These are phyloP conservation scores for Cavia porcellus DNA, from an alignment of 2,113 vertebrate genomes.

Conservation along the genomic window DNA sequence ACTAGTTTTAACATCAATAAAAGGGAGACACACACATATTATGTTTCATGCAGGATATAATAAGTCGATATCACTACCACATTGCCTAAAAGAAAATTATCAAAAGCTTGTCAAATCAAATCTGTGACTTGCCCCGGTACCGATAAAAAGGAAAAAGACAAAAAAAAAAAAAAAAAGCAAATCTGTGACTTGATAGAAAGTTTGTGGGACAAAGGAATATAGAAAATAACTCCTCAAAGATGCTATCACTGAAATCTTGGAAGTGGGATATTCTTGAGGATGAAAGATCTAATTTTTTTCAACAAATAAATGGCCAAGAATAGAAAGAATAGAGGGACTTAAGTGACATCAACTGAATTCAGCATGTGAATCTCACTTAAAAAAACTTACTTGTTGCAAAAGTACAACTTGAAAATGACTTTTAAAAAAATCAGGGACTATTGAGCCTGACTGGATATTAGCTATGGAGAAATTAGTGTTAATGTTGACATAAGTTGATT, in stretches of 20 bases:
- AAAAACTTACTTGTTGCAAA: neutral
- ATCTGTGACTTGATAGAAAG: neutral
- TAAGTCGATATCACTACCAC: neutral
- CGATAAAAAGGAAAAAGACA: too few species aligned
- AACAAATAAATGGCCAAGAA: neutral
- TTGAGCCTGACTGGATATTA: neutral
- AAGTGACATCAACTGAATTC: neutral
- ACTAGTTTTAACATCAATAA: neutral
- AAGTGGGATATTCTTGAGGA: neutral
- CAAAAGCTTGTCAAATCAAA: neutral
- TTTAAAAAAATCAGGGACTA: neutral
- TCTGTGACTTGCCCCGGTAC: neutral
- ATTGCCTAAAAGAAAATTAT: neutral
- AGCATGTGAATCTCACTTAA: neutral
- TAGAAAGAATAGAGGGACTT: neutral
- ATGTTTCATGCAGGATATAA: neutral
- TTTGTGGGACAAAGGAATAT: neutral
- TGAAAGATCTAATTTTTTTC: neutral
- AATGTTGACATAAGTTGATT: neutral
- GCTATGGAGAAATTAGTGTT: constrained; percentile 8
- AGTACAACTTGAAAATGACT: neutral
- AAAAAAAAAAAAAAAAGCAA: neutral
- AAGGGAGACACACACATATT: neutral
- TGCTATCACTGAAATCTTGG: neutral
- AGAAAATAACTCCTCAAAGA: neutral